Percentiles rank a stretch among this genome's conserved stretches.
These are phyloP conservation scores for Drosophila greeni DNA, from an alignment of 2,888 invertebrate species.

Conservation along the genomic window DNA sequence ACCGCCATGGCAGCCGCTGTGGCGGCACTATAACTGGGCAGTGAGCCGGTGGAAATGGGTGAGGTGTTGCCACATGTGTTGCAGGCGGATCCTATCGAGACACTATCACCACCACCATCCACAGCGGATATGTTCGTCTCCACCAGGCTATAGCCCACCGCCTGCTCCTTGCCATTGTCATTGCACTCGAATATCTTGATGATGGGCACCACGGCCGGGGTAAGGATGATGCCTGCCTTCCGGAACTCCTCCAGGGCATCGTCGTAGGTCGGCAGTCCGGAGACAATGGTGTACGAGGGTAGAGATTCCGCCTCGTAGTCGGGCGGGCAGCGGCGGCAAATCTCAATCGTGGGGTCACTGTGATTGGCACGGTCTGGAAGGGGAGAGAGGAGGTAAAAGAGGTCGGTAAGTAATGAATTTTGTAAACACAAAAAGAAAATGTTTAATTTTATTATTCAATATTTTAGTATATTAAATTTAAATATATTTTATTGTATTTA, in stretches of 20 bases:
- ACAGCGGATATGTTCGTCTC: conserved; percentile 44
- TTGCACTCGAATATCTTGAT: conserved; percentile 76
- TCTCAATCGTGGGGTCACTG: conserved; percentile 70
- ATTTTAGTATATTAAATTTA: too few species aligned
- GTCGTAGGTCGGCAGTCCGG: conserved; percentile 83
- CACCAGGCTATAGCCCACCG: conserved; percentile 63
- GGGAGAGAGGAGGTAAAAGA: not conserved
- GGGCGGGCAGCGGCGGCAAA: conserved; percentile 76
- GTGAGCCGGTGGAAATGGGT: conserved; percentile 31
- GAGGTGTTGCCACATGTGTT: conserved; percentile 64
- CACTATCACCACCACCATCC: conserved; percentile 60
- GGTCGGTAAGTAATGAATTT: not conserved
- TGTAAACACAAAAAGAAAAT: too few species aligned
- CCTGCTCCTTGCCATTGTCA: conserved; percentile 51
- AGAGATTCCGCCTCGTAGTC: conserved; percentile 81
- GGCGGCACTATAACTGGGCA: conserved; percentile 63
- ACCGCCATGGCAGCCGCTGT: conserved; percentile 46
- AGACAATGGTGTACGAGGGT: conserved; percentile 83
- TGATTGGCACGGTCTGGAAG: conserved; percentile 80
- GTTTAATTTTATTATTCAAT: too few species aligned
- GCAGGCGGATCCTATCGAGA: conserved; percentile 72
- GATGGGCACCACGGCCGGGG: conserved; percentile 73
- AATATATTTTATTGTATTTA: too few species aligned
- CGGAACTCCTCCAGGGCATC: conserved; percentile 83
- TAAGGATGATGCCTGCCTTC: conserved; percentile 77